These are phyloP conservation scores for Ceratosolen solmsi DNA, from an alignment of 1,140 invertebrate genomes.

Conservation along the genomic window DNA sequence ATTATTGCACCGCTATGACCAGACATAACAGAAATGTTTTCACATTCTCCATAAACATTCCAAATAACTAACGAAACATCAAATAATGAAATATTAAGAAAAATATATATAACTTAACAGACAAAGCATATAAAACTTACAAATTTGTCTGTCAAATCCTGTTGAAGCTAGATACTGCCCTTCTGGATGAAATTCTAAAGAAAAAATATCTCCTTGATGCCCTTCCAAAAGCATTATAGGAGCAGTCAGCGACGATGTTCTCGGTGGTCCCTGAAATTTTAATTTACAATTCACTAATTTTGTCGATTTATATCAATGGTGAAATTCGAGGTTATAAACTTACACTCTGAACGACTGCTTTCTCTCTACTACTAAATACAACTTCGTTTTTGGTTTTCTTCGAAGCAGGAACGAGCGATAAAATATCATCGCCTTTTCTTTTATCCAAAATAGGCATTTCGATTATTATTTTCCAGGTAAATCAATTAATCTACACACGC, in stretches of 20 bases:
- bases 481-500: neutral
- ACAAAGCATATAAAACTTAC: conserved; percentile 77
- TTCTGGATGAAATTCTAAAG: conserved; percentile 95
- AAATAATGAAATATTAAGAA: conserved; percentile 33
- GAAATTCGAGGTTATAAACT: conserved; percentile 60
- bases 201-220: conserved; percentile 97
- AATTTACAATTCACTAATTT: neutral
- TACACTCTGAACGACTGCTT: conserved; percentile 78
- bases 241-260: conserved; percentile 91
- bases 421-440: conserved; percentile 80
- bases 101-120: neutral
- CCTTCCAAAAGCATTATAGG: conserved; percentile 98
- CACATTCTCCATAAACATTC: conserved; percentile 98
- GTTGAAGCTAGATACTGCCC: conserved; percentile 94
- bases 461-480: conserved; percentile 6
- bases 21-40: conserved; percentile 93
- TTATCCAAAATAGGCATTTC: conserved; percentile 74
- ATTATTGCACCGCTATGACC: conserved; percentile 98
- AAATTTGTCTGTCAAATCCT: conserved; percentile 97
- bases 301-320: neutral
- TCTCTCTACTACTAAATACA: conserved; percentile 78
- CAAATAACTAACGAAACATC: conserved; percentile 85
- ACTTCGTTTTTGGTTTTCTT: conserved; percentile 84
- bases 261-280: conserved; percentile 76
- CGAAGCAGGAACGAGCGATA: conserved; percentile 78